phyloP scores from a whole-genome alignment of 2,888 invertebrate genomes.

The Andricus curvator region DNA sequence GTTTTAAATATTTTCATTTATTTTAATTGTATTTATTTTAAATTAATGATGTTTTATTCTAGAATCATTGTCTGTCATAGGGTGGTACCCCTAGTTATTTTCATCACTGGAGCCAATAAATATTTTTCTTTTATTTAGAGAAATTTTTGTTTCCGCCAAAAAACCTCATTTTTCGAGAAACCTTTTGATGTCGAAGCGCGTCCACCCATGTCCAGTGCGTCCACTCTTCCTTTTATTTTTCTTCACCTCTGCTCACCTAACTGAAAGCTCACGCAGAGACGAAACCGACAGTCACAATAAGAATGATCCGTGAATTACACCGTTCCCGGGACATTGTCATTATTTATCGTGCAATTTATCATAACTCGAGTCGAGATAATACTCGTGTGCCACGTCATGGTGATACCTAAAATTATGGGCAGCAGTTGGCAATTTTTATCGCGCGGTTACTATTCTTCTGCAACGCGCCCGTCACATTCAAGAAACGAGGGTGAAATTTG shows the following conservation, averaged over 20 bases:
- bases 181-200: not conserved
- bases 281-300: conserved; percentile 9
- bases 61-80: too few relatives aligned
- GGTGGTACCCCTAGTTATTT: too few relatives aligned
- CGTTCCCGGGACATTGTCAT: conserved; percentile 22
- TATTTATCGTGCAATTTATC: conserved; percentile 39
- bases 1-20: too few relatives aligned
- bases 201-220: not conserved
- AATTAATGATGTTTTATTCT: too few relatives aligned
- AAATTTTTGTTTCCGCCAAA: too few relatives aligned
- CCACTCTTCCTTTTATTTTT: conserved; percentile 39
- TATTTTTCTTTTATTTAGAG: too few relatives aligned
- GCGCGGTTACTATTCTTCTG: conserved; percentile 4
- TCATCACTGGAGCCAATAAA: too few relatives aligned
- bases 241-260: conserved; percentile 21
- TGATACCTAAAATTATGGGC: conserved; percentile 19
- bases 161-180: too few relatives aligned
- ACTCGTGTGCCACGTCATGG: conserved; percentile 8
- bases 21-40: too few relatives aligned
- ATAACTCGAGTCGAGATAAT: conserved; percentile 31
- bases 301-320: conserved; percentile 37
- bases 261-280: conserved; percentile 55
- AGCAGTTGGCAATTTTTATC: conserved; percentile 30
- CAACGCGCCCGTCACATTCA: conserved; percentile 4
- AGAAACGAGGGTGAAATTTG: conserved; percentile 27